phyloP scores from a whole-genome alignment of 2,888 invertebrate species.

The Leucania comma region DNA sequence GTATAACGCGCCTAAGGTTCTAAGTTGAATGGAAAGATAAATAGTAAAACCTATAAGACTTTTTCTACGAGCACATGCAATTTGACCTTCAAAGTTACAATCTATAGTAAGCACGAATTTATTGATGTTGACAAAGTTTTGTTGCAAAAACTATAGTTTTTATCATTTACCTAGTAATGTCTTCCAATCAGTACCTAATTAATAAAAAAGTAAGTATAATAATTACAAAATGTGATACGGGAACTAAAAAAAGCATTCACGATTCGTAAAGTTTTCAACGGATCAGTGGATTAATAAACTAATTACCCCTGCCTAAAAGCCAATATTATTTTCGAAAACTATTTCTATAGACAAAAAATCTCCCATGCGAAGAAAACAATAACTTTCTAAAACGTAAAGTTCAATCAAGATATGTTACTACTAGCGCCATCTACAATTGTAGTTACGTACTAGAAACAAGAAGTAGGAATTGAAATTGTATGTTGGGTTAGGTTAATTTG shows the following conservation, averaged over 20 bases:
- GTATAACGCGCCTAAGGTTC: neutral
- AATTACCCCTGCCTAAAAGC: neutral
- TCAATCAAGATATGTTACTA: neutral
- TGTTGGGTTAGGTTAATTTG: neutral
- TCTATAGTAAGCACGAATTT: slow-evolving; percentile 1
- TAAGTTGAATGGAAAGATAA: slow-evolving; percentile 21
- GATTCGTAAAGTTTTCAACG: neutral
- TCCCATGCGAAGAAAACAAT: neutral
- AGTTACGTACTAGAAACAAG: neutral
- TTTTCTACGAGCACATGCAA: slow-evolving; percentile 34
- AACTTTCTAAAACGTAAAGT: slow-evolving; percentile 3
- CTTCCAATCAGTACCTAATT: neutral
- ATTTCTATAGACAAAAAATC: neutral
- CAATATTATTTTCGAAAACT: neutral
- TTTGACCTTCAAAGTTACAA: slow-evolving; percentile 49
- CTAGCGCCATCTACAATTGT: slow-evolving; percentile 10
- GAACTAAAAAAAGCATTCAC: no score
- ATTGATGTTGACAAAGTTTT: neutral
- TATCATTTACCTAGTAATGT: neutral
- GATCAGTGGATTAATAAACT: neutral
- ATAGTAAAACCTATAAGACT: neutral
- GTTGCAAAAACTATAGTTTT: neutral
- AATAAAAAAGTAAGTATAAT: neutral
- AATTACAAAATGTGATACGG: no score
- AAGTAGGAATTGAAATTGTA: neutral